A percentile compares a stretch with the other conserved stretches of the same genome.
Evolutionary conservation across 2,113 vertebrate species (phyloP).

Genomic region (Sciurus niger): DNA sequence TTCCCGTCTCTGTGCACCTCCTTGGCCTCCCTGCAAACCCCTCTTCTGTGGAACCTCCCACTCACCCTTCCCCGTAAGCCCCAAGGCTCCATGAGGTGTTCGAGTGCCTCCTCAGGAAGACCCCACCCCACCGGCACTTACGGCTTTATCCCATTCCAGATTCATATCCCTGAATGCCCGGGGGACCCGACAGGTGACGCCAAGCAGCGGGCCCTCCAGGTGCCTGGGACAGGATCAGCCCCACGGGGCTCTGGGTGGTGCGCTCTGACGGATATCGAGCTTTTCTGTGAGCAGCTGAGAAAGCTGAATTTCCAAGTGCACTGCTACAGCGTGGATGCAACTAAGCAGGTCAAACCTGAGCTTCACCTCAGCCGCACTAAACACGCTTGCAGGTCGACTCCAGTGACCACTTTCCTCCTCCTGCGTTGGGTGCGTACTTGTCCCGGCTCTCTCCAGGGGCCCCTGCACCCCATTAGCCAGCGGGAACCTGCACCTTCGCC

Average conservation of each 20-base stretch:
- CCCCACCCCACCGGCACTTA: rapidly evolving
- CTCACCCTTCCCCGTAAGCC: background rate
- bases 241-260: background rate
- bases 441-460: rapidly evolving
- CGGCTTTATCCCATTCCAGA: rapidly evolving
- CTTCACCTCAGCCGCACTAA: background rate
- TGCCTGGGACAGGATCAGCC: background rate
- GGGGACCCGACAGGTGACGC: background rate
- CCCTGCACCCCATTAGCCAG: too few species aligned
- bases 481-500: background rate
- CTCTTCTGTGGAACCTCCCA: rapidly evolving
- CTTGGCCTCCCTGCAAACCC: background rate
- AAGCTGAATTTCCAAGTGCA: too few species aligned
- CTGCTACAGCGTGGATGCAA: too few species aligned
- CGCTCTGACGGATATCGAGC: rapidly evolving
- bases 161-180: too few species aligned
- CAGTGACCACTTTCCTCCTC: rapidly evolving
- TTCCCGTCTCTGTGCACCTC: too few species aligned
- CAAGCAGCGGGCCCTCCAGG: too few species aligned
- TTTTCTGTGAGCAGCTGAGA: background rate
- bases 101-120: rapidly evolving
- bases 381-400: rapidly evolving
- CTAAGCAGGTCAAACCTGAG: background rate
- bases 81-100: background rate
- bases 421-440: too few species aligned